Evolutionary conservation across 2,888 invertebrate genomes (phyloP).

Genomic region (Xestia ashworthii): DNA sequence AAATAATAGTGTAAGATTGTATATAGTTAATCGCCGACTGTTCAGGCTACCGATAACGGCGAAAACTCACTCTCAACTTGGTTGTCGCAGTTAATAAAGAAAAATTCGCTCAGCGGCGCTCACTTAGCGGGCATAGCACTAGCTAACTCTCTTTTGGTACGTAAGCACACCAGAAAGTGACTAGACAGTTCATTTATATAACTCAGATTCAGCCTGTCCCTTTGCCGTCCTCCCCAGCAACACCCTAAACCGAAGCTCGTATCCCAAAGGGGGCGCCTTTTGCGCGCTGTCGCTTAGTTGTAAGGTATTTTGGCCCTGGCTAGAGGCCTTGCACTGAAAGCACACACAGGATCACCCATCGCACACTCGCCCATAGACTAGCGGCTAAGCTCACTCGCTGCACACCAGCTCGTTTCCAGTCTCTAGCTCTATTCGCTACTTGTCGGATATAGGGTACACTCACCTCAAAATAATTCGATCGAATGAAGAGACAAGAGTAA

Average conservation of each 20-base stretch:
- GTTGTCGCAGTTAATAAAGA: background rate
- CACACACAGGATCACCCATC: too few relatives aligned
- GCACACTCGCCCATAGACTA: background rate
- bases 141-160: background rate
- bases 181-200: background rate
- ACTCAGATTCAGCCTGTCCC: too few relatives aligned
- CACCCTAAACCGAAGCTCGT: too few relatives aligned
- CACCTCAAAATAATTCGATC: conserved; percentile 84
- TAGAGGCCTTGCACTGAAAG: too few relatives aligned
- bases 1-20: background rate
- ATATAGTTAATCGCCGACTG: background rate
- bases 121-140: background rate
- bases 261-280: too few relatives aligned
- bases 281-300: too few relatives aligned
- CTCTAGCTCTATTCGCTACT: background rate
- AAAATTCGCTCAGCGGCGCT: background rate
- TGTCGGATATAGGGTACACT: background rate
- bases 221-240: too few relatives aligned
- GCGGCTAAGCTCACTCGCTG: background rate
- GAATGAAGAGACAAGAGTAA: conserved; percentile 84
- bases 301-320: too few relatives aligned
- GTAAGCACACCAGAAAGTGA: background rate
- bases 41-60: background rate
- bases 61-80: background rate
- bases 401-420: background rate